phyloP scores from a whole-genome alignment of 2,888 invertebrate genomes.

The Macrosiphum euphorbiae region DNA sequence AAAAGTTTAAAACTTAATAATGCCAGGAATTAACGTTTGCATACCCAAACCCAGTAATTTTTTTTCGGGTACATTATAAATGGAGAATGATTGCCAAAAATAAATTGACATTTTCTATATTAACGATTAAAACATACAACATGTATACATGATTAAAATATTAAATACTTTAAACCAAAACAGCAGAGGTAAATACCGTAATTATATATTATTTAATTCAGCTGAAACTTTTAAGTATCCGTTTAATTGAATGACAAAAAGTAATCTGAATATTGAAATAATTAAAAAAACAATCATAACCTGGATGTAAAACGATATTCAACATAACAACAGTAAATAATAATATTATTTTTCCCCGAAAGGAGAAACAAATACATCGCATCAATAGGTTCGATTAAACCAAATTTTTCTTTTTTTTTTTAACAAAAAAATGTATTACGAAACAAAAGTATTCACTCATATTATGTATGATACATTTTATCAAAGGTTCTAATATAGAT shows the following conservation, averaged over 20 bases:
- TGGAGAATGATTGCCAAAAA: not conserved
- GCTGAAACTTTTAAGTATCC: not conserved
- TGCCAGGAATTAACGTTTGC: not conserved
- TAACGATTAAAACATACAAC: not conserved
- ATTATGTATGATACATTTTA: too few relatives aligned
- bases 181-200: not conserved
- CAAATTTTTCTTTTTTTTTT: not conserved
- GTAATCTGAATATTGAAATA: not conserved
- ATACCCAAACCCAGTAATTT: not conserved
- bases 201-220: not conserved
- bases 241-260: not conserved
- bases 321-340: not conserved
- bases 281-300: not conserved
- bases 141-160: not conserved
- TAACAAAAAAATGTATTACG: not conserved
- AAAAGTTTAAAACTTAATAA: not conserved
- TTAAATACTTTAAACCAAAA: not conserved
- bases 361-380: not conserved
- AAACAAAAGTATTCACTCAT: not conserved
- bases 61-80: not conserved
- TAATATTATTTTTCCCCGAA: not conserved
- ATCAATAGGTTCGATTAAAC: not conserved
- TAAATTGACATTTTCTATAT: constrained; percentile 2
- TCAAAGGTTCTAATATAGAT: too few relatives aligned
- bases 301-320: not conserved